Evolutionary conservation across 1,140 invertebrate species (phyloP).

Genomic region (Drosophila repletoides): DNA sequence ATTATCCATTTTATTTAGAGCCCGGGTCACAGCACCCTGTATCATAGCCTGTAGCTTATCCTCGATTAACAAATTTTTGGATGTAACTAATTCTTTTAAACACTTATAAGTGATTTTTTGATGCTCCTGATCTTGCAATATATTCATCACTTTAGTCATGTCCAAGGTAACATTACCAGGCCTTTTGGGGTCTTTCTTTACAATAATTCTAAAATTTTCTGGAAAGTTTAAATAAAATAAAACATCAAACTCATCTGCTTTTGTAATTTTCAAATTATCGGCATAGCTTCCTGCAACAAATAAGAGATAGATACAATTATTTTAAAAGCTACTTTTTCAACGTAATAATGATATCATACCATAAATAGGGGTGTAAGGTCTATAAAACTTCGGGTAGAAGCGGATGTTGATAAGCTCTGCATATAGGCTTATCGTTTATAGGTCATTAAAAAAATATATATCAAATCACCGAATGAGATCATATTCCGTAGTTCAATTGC

Average conservation of each 20-base stretch:
- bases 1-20: slow-evolving; percentile 26
- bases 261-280: slow-evolving; percentile 60
- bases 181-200: slow-evolving; percentile 36
- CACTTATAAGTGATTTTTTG: slow-evolving; percentile 13
- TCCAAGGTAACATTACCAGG: slow-evolving; percentile 66
- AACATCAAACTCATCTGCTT: slow-evolving; percentile 66
- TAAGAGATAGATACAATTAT: too few species aligned
- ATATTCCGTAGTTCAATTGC: too few species aligned
- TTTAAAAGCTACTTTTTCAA: too few species aligned
- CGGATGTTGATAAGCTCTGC: too few species aligned
- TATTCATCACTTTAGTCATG: slow-evolving; percentile 42
- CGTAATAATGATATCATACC: too few species aligned
- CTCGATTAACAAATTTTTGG: slow-evolving; percentile 43
- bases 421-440: too few species aligned
- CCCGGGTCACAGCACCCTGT: slow-evolving; percentile 19
- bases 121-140: slow-evolving; percentile 24
- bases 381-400: too few species aligned
- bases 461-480: too few species aligned
- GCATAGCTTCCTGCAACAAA: slow-evolving; percentile 71
- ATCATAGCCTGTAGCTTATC: slow-evolving; percentile 55
- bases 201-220: slow-evolving; percentile 44
- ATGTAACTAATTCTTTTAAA: slow-evolving; percentile 45
- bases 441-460: too few species aligned
- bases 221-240: slow-evolving; percentile 54
- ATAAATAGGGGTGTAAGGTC: too few species aligned